Evolutionary conservation across 2,888 invertebrate species (phyloP).

Genomic region (Mylabris sibirica): DNA sequence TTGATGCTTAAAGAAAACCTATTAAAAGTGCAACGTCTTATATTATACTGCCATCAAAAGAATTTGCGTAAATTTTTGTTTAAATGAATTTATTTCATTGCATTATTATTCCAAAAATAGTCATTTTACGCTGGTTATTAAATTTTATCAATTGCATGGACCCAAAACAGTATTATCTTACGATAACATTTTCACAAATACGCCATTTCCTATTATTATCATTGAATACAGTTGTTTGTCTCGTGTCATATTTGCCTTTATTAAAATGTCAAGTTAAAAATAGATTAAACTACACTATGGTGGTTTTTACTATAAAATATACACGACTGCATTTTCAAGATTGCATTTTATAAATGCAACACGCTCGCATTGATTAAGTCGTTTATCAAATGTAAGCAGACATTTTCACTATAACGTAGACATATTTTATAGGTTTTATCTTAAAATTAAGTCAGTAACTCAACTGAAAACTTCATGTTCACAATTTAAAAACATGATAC

Average conservation of each 20-base stretch:
- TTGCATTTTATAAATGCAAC: slow-evolving; percentile 16
- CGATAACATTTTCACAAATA: neutral
- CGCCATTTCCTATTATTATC: slow-evolving; percentile 8
- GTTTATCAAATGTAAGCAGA: slow-evolving; percentile 12
- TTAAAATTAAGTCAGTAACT: neutral
- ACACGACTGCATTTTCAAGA: slow-evolving; percentile 11
- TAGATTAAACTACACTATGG: neutral
- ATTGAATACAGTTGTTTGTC: slow-evolving; percentile 2
- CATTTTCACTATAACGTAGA: neutral
- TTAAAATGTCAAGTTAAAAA: slow-evolving; percentile 8
- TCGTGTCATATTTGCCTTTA: neutral
- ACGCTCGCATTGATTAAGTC: slow-evolving; percentile 14
- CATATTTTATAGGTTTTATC: neutral
- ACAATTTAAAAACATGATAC: neutral
- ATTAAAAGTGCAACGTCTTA: neutral
- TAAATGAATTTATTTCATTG: neutral
- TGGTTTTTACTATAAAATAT: neutral
- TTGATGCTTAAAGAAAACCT: neutral
- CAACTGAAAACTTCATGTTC: neutral
- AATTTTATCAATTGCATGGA: slow-evolving; percentile 1
- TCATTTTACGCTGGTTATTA: neutral
- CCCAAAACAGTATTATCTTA: neutral
- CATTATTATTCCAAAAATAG: neutral
- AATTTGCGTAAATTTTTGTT: neutral
- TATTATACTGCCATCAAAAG: no score